phyloP scores from a whole-genome alignment of 2,113 vertebrate genomes.

The Pan paniscus region DNA sequence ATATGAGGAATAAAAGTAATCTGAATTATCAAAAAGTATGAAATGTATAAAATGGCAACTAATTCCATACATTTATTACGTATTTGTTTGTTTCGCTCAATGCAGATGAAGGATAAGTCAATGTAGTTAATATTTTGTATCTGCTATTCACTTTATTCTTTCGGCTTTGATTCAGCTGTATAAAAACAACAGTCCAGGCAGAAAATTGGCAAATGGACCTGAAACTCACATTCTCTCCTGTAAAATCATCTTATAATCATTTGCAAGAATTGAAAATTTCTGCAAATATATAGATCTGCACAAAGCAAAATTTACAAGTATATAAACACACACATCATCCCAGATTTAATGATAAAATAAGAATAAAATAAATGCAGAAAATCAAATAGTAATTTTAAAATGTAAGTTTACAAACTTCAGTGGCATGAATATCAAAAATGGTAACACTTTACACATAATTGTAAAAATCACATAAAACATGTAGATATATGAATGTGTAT shows the following conservation, averaged over 20 bases:
- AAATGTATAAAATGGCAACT: not conserved
- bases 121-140: not conserved
- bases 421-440: not conserved
- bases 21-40: not conserved
- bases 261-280: not conserved
- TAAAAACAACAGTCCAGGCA: not conserved
- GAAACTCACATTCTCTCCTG: slow-evolving; percentile 30
- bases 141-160: not conserved
- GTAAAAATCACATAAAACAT: not conserved
- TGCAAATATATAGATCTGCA: not conserved
- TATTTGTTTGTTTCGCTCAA: not conserved
- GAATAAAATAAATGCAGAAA: not conserved
- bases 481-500: not conserved
- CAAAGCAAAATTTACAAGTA: not conserved
- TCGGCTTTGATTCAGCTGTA: not conserved
- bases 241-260: slow-evolving; percentile 26
- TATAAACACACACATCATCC: not conserved
- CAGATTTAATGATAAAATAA: not conserved
- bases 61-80: not conserved
- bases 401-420: not conserved
- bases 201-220: slow-evolving; percentile 26
- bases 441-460: not conserved
- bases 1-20: not conserved
- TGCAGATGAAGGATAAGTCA: not conserved
- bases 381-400: not conserved